phyloP scores from a whole-genome alignment of 1,140 invertebrate genomes.

The Zaprionus camerounensis region DNA sequence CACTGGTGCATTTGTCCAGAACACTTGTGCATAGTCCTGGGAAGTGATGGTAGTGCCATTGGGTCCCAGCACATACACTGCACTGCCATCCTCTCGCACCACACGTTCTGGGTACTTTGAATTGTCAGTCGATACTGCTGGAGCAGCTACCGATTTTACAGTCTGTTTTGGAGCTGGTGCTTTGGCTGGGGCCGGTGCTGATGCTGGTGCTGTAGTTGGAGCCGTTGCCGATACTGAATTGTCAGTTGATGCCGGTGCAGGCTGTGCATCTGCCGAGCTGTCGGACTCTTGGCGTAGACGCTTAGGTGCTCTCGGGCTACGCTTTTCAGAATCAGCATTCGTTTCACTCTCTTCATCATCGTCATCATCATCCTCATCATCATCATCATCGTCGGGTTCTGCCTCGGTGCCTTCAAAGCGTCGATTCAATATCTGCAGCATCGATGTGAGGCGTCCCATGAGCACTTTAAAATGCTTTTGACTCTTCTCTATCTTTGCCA shows the following conservation, averaged over 20 bases:
- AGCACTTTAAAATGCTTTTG: constrained; percentile 51
- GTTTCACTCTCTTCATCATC: neutral
- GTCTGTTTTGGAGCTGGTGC: too few species aligned
- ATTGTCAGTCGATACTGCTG: too few species aligned
- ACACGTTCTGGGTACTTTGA: constrained; percentile 50
- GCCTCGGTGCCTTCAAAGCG: constrained; percentile 48
- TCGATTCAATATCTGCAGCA: constrained; percentile 55
- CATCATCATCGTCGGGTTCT: constrained; percentile 11
- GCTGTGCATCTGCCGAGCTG: neutral
- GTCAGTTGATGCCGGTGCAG: neutral
- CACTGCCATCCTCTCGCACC: constrained; percentile 27
- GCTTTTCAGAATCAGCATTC: neutral
- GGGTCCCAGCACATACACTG: constrained; percentile 66
- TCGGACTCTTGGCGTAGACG: neutral
- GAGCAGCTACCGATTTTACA: too few species aligned
- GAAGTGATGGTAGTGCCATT: constrained; percentile 75
- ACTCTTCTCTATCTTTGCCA: constrained; percentile 57
- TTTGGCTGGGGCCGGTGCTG: too few species aligned
- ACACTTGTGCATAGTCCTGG: constrained; percentile 60
- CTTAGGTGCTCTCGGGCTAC: neutral
- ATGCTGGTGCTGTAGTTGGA: neutral
- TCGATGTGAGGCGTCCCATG: constrained; percentile 35
- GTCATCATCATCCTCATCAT: neutral
- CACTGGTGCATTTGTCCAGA: constrained; percentile 72
- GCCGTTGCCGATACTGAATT: too few species aligned